phyloP scores from a whole-genome alignment of 2,888 invertebrate species.

The Prosopocoilus inquinatus region DNA sequence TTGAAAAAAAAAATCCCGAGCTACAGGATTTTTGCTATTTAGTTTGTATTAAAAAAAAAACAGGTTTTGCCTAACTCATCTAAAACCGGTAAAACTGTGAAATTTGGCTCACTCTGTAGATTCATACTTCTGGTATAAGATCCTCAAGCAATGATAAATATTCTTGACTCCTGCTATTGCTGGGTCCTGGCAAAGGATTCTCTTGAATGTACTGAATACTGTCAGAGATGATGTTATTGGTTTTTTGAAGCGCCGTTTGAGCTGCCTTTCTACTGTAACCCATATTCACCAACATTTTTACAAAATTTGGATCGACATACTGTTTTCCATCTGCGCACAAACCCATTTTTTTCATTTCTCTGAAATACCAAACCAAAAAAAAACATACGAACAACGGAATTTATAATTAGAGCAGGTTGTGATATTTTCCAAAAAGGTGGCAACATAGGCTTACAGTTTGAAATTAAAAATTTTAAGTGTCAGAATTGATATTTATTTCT shows the following conservation, averaged over 20 bases:
- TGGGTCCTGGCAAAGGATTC: constrained; percentile 52
- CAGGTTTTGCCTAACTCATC: no score
- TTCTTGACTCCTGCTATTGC: constrained; percentile 47
- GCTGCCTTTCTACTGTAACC: constrained; percentile 64
- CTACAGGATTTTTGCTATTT: no score
- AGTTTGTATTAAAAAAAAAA: no score
- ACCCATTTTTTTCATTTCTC: constrained; percentile 57
- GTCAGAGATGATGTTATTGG: constrained; percentile 67
- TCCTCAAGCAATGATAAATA: constrained; percentile 42
- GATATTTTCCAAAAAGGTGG: no score
- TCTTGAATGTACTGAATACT: constrained; percentile 66
- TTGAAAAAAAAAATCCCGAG: no score
- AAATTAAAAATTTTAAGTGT: no score
- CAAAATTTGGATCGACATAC: constrained; percentile 53
- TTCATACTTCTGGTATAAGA: constrained; percentile 41
- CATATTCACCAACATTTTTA: constrained; percentile 63
- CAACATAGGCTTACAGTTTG: no score
- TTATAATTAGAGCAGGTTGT: no score
- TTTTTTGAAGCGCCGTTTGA: constrained; percentile 60
- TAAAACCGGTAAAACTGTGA: no score
- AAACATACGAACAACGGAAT: no score
- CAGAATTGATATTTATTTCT: no score
- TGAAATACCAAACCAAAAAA: constrained; percentile 37
- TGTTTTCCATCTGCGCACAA: constrained; percentile 59
- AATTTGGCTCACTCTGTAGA: not conserved